Evolutionary conservation across 1,140 invertebrate genomes (phyloP).

Genomic region (Drosophila pseudoobscura): DNA sequence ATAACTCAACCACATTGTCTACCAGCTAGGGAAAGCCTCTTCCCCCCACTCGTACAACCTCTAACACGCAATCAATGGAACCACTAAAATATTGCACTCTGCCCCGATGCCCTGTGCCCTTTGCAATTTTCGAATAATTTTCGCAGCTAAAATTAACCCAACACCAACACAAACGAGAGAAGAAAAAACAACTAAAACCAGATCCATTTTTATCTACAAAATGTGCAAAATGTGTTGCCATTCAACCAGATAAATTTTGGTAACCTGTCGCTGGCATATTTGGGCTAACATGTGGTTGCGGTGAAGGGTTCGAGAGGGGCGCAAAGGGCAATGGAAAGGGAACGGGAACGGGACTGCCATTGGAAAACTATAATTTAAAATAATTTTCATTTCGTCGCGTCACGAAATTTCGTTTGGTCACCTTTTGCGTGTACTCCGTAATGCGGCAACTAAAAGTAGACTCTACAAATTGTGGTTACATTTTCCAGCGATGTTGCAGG

Average conservation of each 20-base stretch:
- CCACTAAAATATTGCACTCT: too few relatives aligned
- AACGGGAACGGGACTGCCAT: too few relatives aligned
- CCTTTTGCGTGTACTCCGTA: not conserved
- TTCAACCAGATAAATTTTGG: conserved; percentile 3
- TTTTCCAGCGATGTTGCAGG: conserved; percentile 23
- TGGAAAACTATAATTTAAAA: conserved; percentile 62
- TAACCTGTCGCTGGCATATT: conserved; percentile 60
- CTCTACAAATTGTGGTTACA: conserved; percentile 37
- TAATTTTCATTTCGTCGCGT: conserved; percentile 52
- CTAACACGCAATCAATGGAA: too few relatives aligned
- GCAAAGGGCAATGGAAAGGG: not conserved
- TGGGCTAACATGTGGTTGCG: conserved; percentile 61
- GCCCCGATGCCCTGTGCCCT: too few relatives aligned
- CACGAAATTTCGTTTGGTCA: conserved; percentile 25
- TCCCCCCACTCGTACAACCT: too few relatives aligned
- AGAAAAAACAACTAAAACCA: conserved; percentile 1
- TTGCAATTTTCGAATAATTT: conserved; percentile 10
- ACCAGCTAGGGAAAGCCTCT: too few relatives aligned
- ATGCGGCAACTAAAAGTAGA: not conserved
- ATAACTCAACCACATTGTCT: too few relatives aligned
- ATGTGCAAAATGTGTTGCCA: conserved; percentile 30
- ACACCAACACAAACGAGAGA: not conserved
- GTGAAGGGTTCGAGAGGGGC: conserved; percentile 6
- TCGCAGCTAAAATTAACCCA: conserved; percentile 11
- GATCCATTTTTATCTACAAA: conserved; percentile 28